Conservation (phyloP, 35 echinoderm and acorn worm genomes). For the Chiridota heheva region DNA sequence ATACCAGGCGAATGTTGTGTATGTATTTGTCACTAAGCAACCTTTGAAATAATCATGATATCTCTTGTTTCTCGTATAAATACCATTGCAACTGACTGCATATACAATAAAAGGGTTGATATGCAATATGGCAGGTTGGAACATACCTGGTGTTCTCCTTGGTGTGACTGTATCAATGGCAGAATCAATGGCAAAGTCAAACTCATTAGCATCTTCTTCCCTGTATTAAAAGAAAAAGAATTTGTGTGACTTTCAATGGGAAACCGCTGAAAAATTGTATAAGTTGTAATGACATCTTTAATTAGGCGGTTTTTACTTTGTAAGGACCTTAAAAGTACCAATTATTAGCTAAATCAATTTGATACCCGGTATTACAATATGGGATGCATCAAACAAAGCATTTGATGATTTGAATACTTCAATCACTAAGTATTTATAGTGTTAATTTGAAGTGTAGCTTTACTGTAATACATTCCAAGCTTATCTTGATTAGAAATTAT, state of each 20-base stretch:
- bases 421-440: too few species aligned
- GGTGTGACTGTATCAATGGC: constrained; percentile 68
- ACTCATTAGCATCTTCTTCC: constrained; percentile 92
- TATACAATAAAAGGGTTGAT: neutral
- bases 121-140: neutral
- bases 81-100: too few species aligned
- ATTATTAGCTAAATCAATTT: neutral
- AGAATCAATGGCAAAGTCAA: constrained; percentile 92
- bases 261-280: neutral
- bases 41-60: too few species aligned
- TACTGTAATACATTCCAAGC: too few species aligned
- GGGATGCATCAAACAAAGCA: neutral
- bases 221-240: constrained; percentile 53
- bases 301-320: neutral
- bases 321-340: neutral
- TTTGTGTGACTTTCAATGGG: neutral
- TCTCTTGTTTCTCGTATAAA: too few species aligned
- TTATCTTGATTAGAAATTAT: too few species aligned
- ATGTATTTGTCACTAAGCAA: neutral
- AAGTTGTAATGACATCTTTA: too few species aligned
- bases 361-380: neutral
- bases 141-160: constrained; percentile 68
- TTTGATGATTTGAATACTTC: neutral
- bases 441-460: too few species aligned
- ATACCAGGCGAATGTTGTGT: neutral